Conservation (phyloP, 2,888 invertebrate species). For the Cantharis rufa region DNA sequence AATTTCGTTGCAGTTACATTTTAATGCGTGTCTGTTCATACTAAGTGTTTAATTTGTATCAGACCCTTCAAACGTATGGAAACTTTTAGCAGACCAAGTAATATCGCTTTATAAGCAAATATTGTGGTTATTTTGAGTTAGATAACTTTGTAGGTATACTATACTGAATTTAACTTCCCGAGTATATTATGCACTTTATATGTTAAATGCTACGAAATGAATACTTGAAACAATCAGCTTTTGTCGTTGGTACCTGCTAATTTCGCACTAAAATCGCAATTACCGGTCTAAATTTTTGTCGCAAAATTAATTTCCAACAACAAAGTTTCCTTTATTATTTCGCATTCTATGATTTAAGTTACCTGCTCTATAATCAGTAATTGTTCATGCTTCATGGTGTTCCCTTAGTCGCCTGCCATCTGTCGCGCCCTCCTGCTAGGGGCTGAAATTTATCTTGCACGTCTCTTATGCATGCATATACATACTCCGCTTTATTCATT, state of each 20-base stretch:
- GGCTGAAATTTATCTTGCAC: background rate
- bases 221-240: background rate
- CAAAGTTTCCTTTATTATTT: background rate
- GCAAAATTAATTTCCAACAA: background rate
- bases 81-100: background rate
- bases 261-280: background rate
- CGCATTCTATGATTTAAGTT: background rate
- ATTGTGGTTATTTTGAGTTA: background rate
- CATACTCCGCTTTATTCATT: background rate
- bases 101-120: background rate
- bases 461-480: background rate
- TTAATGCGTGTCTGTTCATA: background rate
- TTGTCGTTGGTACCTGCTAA: background rate
- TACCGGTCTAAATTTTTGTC: background rate
- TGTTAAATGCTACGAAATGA: background rate
- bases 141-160: background rate
- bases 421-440: background rate
- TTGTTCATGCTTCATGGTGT: background rate
- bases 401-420: background rate
- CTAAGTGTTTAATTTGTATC: background rate
- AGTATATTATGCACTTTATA: background rate
- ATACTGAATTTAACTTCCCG: background rate
- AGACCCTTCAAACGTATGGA: background rate
- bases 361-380: background rate
- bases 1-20: background rate